Percentiles rank a stretch among this genome's conserved stretches.
Evolutionary conservation across 2,113 vertebrate species (phyloP).

Genomic region (Thalassarche chlororhynchos): DNA sequence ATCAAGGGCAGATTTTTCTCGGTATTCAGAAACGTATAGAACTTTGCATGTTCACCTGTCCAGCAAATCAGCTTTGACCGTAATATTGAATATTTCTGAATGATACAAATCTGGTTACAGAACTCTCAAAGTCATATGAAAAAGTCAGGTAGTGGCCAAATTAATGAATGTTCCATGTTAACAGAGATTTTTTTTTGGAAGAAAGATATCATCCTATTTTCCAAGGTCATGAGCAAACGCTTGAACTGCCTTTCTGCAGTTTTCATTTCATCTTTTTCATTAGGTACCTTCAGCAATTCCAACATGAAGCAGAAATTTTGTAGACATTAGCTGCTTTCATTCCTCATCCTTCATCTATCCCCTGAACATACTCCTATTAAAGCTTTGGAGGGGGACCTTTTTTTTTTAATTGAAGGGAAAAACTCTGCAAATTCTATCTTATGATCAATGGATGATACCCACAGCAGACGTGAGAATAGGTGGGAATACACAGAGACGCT

Average conservation of each 20-base stretch:
- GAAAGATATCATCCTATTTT: not conserved
- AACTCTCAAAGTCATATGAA: not conserved
- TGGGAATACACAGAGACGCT: not conserved
- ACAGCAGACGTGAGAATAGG: not conserved
- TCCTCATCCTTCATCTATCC: not conserved
- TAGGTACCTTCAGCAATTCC: not conserved
- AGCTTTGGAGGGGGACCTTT: not conserved
- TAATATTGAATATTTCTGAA: not conserved
- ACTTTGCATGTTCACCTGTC: not conserved
- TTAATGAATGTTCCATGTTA: not conserved
- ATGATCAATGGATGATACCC: not conserved
- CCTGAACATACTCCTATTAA: not conserved
- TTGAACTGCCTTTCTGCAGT: not conserved
- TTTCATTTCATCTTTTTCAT: not conserved
- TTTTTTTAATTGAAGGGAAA: not conserved
- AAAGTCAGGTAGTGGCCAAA: not conserved
- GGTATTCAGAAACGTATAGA: not conserved
- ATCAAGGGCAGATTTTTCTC: not conserved
- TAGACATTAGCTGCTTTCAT: not conserved
- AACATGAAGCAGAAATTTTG: not conserved
- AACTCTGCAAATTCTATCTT: not conserved
- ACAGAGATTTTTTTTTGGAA: not conserved
- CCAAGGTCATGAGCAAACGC: not conserved
- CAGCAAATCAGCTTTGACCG: not conserved
- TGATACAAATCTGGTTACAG: not conserved